Evolutionary conservation across 2,797 vertebrate species (phyloP), one percentile per base, ranked within the genome.

Genomic region (Aldrovandia affinis): DNA sequence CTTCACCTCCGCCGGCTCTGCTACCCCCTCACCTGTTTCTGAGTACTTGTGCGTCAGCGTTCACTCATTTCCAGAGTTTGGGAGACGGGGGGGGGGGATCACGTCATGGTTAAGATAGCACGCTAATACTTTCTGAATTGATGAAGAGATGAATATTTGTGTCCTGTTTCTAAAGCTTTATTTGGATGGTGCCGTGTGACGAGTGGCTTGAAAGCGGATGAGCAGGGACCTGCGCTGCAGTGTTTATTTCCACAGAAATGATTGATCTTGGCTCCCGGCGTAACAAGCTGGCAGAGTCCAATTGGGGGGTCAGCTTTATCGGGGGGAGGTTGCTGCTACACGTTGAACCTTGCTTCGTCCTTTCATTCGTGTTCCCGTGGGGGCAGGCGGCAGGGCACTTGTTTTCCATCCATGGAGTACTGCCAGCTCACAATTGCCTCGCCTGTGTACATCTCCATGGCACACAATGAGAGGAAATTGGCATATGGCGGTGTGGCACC

Each of bases 401-500:
- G 55, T 68, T 85, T 85, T 52, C 54, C 52, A 1, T 68, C 68
- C 70, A 73, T 30, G 54, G 54, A 68, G 8, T 36, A 10, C 33
- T 55, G 81, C 61, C 47, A 80, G 81, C 54, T 7, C 42, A 39
- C 77, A 30, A 2, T 4, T 28, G 81, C 77, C 50, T 33, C 39
- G 84, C 77, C 50, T 83, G 30, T 47, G 75, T 78, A 14, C 57
- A 63, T 80, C 80, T 73, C 20, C 52, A 12, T 83, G 84, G 81
- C 52, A 68, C 15, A 59, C 81, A 82, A 85, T 81, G 80, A 80
- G 83, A 86, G 85, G 81, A 59, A 80, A 84, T 77, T 86, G 85
- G 80, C 88, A 85, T 88, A 88, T 86, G 85, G 87, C 85, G 85
- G 79, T 39, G 83, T 33, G 81, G 84, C 83, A 83, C 85, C 42